Conservation (phyloP, 2,888 invertebrate genomes). For the Epirrita christyi region DNA sequence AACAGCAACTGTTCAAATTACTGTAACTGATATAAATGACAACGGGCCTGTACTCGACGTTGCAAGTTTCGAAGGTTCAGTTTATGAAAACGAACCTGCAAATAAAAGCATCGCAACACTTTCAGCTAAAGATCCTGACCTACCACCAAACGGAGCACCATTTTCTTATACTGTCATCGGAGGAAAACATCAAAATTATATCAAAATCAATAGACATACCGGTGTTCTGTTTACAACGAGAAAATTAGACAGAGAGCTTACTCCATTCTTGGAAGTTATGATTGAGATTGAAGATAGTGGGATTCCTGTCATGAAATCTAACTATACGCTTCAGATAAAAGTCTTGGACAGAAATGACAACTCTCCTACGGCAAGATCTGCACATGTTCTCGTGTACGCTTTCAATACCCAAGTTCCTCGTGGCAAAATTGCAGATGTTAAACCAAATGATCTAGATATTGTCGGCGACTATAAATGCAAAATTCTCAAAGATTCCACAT, state of each 20-base stretch:
- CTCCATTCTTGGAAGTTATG: slow-evolving; percentile 89
- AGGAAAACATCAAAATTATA: slow-evolving; percentile 90
- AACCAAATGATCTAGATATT: slow-evolving; percentile 96
- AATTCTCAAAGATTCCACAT: slow-evolving; percentile 88
- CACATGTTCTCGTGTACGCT: slow-evolving; percentile 91
- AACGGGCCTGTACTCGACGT: slow-evolving; percentile 94
- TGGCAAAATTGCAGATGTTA: slow-evolving; percentile 95
- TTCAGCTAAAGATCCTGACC: slow-evolving; percentile 94
- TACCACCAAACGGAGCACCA: slow-evolving; percentile 96
- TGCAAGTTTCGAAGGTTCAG: slow-evolving; percentile 88
- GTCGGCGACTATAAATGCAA: slow-evolving; percentile 95
- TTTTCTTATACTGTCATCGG: slow-evolving; percentile 92
- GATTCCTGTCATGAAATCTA: slow-evolving; percentile 91
- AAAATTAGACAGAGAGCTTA: slow-evolving; percentile 92
- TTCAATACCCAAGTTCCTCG: slow-evolving; percentile 90
- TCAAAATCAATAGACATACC: slow-evolving; percentile 91
- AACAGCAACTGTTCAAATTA: slow-evolving; percentile 92
- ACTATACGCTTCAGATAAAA: slow-evolving; percentile 89
- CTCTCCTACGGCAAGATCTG: slow-evolving; percentile 93
- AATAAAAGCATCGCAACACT: slow-evolving; percentile 93
- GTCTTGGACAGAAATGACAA: slow-evolving; percentile 96
- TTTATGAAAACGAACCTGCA: slow-evolving; percentile 94
- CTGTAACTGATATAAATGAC: slow-evolving; percentile 95
- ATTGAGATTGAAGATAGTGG: slow-evolving; percentile 96
- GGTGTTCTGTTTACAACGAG: slow-evolving; percentile 92